A percentile compares a stretch with the other conserved stretches of the same genome.
phyloP scores from a whole-genome alignment of 2,113 vertebrate species.

The Lates calcarifer region DNA sequence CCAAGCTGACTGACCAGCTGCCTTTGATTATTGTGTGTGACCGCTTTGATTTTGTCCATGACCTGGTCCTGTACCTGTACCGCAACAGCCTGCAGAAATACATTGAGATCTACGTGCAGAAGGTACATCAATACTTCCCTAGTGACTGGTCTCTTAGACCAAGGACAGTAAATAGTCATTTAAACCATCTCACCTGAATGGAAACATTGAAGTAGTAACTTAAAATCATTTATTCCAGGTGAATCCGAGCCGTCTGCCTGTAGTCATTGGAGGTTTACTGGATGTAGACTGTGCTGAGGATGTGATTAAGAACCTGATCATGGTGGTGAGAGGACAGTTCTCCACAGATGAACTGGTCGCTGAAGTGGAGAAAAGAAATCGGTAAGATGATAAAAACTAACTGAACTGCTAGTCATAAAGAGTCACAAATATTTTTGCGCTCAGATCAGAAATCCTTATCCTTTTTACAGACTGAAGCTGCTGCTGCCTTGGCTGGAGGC shows the following conservation, averaged over 20 bases:
- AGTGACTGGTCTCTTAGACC: background rate
- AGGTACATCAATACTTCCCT: conserved; percentile 82
- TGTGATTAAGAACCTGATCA: conserved; percentile 97
- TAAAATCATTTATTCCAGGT: conserved; percentile 82
- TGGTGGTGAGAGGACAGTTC: conserved; percentile 98
- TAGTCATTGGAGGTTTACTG: conserved; percentile 96
- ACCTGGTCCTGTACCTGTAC: conserved; percentile 98
- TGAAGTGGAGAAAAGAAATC: conserved; percentile 98
- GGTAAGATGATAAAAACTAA: conserved; percentile 79
- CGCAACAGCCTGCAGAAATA: conserved; percentile 99
- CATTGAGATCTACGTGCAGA: conserved; percentile 99
- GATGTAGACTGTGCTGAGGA: conserved; percentile 99
- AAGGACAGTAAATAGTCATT: background rate
- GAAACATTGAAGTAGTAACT: background rate
- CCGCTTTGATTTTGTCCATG: conserved; percentile 98
- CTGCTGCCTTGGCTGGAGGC: conserved; percentile 97
- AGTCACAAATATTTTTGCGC: background rate
- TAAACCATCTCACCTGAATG: background rate
- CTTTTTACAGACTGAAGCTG: conserved; percentile 90
- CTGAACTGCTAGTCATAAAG: background rate
- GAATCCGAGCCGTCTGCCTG: conserved; percentile 97
- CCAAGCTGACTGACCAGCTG: conserved; percentile 97
- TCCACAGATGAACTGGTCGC: conserved; percentile 99
- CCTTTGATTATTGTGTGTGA: conserved; percentile 99
- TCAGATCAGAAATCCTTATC: background rate